Conservation (phyloP, 1,140 invertebrate genomes). For the Eubasilissa regina region DNA sequence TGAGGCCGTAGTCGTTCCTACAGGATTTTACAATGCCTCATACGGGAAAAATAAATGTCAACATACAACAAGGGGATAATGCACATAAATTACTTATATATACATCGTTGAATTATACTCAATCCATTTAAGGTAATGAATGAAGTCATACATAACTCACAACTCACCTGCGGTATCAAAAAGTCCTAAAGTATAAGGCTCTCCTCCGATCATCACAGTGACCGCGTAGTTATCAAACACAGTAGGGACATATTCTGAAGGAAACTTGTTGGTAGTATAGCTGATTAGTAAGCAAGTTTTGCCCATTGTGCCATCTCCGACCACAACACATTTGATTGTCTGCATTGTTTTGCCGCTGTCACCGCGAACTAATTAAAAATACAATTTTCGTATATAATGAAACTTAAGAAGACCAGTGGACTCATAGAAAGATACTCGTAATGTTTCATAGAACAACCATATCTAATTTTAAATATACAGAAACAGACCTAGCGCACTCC, state of each 20-base stretch:
- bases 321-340: conserved; percentile 95
- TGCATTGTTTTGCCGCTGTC: conserved; percentile 11
- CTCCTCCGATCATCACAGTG: conserved; percentile 97
- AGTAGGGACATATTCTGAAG: conserved; percentile 97
- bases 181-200: conserved; percentile 93
- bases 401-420: not conserved
- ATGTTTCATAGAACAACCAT: not conserved
- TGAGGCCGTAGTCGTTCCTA: too few relatives aligned
- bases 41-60: too few relatives aligned
- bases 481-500: too few relatives aligned
- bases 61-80: too few relatives aligned
- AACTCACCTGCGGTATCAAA: conserved; percentile 92
- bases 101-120: not conserved
- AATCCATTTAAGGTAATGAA: conserved; percentile 21
- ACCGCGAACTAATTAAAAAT: too few relatives aligned
- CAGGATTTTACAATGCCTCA: too few relatives aligned
- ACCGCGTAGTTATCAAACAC: conserved; percentile 99
- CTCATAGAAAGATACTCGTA: not conserved
- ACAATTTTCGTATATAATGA: not conserved
- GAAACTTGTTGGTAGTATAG: conserved; percentile 98
- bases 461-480: too few relatives aligned
- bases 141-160: conserved; percentile 68
- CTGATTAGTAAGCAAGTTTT: conserved; percentile 99
- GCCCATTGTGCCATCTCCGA: conserved; percentile 93
- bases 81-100: not conserved